phyloP scores from a whole-genome alignment of 2,113 vertebrate genomes.

The Oncorhynchus gorbuscha region DNA sequence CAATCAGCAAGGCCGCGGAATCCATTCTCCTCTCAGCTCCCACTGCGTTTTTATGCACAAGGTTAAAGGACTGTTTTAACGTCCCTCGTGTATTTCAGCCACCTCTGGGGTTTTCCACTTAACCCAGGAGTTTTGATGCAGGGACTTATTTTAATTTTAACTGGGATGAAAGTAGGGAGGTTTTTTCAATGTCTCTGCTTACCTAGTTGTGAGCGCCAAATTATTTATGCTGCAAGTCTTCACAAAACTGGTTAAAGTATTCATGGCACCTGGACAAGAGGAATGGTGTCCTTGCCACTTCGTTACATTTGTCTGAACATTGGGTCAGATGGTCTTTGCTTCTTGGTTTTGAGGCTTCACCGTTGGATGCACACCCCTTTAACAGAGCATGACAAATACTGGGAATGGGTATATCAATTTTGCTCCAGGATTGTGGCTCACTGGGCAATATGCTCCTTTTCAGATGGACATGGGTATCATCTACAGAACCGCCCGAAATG shows the following conservation, averaged over 20 bases:
- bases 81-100: too few relatives aligned
- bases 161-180: background rate
- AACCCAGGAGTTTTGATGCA: too few relatives aligned
- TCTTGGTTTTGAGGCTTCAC: background rate
- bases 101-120: too few relatives aligned
- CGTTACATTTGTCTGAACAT: background rate
- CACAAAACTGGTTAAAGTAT: slow-evolving; percentile 1
- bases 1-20: background rate
- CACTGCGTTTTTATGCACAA: too few relatives aligned
- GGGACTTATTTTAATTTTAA: too few relatives aligned
- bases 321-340: background rate
- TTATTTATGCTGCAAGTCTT: background rate
- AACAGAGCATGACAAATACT: slow-evolving; percentile 2
- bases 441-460: too few relatives aligned
- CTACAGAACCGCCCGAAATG: too few relatives aligned
- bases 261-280: slow-evolving; percentile 1
- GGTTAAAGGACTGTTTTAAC: too few relatives aligned
- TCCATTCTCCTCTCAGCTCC: too few relatives aligned
- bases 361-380: background rate
- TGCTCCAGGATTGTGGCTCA: background rate
- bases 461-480: too few relatives aligned
- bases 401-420: background rate
- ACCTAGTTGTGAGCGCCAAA: background rate
- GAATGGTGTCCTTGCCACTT: background rate
- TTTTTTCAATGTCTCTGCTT: background rate